These are phyloP conservation scores for Epinotia nisella DNA, from an alignment of 2,888 invertebrate genomes.

Conservation along the genomic window DNA sequence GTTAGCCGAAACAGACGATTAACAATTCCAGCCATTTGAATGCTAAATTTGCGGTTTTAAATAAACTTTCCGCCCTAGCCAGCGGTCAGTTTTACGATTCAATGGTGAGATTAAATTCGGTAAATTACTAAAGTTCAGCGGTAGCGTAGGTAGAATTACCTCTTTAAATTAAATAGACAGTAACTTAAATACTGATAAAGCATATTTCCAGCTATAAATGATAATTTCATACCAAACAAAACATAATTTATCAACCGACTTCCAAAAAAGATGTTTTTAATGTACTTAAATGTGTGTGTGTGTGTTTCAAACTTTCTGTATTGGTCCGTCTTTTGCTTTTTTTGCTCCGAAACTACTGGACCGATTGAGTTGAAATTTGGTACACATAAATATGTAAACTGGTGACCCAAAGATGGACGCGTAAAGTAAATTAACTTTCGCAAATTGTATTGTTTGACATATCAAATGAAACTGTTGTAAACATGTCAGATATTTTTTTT, in stretches of 20 bases:
- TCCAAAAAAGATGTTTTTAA: neutral
- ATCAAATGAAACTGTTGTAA: too few species aligned
- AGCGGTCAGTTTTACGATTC: slow-evolving; percentile 22
- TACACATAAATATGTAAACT: too few species aligned
- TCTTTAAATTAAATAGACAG: slow-evolving; percentile 6
- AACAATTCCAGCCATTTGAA: slow-evolving; percentile 43
- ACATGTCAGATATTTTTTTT: too few species aligned
- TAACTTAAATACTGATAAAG: neutral
- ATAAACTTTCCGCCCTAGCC: slow-evolving; percentile 40
- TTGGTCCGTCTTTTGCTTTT: too few species aligned
- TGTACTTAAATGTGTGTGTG: too few species aligned
- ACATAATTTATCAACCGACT: neutral
- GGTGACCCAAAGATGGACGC: too few species aligned
- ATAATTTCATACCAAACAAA: neutral
- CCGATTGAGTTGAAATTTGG: too few species aligned
- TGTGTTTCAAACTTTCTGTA: neutral
- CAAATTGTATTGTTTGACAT: too few species aligned
- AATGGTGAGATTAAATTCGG: slow-evolving; percentile 14
- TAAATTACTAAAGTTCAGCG: neutral
- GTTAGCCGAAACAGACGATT: slow-evolving; percentile 42
- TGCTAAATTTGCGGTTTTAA: slow-evolving; percentile 40
- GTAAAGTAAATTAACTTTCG: too few species aligned
- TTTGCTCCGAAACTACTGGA: too few species aligned
- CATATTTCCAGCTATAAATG: neutral
- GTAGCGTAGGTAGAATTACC: slow-evolving; percentile 1